phyloP scores from a whole-genome alignment of 2,797 vertebrate genomes.

The Chaunax sp. region DNA sequence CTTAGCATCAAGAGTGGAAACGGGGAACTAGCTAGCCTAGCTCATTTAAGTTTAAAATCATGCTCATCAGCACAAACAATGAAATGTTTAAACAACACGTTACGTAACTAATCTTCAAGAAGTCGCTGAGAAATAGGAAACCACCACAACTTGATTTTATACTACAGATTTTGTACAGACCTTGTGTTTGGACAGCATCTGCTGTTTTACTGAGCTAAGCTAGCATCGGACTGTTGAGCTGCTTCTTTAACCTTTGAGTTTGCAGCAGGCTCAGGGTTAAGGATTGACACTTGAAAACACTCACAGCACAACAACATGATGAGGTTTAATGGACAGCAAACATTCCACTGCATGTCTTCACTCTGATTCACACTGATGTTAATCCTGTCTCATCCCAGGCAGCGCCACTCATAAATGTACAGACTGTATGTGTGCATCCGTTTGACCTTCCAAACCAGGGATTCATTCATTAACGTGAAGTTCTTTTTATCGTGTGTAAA shows the following conservation, averaged over 20 bases:
- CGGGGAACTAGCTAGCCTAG: not conserved
- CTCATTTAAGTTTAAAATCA: no score
- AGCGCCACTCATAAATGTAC: not conserved
- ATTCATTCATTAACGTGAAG: constrained; percentile 36
- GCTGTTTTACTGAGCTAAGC: no score
- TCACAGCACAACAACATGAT: constrained; percentile 30
- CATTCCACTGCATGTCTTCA: constrained; percentile 49
- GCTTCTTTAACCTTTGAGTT: constrained; percentile 23
- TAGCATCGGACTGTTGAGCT: no score
- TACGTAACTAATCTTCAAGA: no score
- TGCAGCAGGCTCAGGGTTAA: constrained; percentile 18
- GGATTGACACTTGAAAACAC: constrained; percentile 31
- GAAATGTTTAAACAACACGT: no score
- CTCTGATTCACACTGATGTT: constrained; percentile 1
- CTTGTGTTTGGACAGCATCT: no score
- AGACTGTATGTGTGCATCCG: not conserved
- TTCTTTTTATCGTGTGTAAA: constrained; percentile 36
- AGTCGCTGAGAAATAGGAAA: no score
- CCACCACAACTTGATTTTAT: no score
- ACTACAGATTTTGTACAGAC: no score
- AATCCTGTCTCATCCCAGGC: not conserved
- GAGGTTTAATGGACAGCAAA: constrained; percentile 34
- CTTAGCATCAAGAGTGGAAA: not conserved
- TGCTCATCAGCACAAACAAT: no score
- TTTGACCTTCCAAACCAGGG: constrained; percentile 34